Percentiles rank a stretch among this genome's conserved stretches.
phyloP scores from a whole-genome alignment of 2,113 vertebrate genomes.

The Merops nubicus region DNA sequence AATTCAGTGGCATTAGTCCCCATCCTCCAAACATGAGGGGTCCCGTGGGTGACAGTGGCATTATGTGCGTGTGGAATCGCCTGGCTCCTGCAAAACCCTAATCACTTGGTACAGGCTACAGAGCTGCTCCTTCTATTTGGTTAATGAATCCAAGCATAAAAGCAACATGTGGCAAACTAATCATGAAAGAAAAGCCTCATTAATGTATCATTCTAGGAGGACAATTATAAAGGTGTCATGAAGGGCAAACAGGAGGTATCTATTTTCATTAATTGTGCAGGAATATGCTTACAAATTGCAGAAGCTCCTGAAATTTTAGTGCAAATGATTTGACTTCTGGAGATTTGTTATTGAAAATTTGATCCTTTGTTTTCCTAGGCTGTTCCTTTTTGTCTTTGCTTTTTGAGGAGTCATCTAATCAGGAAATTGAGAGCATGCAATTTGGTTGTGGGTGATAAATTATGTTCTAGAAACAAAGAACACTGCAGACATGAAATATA shows the following conservation, averaged over 20 bases:
- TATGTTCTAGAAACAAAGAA: not conserved
- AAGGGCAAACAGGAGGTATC: not conserved
- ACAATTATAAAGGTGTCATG: not conserved
- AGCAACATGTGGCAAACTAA: constrained; percentile 41
- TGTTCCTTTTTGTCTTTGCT: not conserved
- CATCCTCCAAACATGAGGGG: not conserved
- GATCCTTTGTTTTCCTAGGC: not conserved
- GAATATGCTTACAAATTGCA: not conserved
- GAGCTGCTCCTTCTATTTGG: constrained; percentile 11
- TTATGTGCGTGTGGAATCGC: fast-evolving
- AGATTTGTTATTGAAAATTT: not conserved
- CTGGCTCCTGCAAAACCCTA: not conserved
- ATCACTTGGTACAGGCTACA: not conserved
- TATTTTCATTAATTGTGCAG: not conserved
- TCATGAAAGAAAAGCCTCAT: constrained; percentile 43
- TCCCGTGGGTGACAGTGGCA: fast-evolving
- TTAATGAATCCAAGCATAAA: constrained; percentile 42
- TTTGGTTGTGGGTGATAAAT: not conserved
- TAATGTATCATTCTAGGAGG: not conserved
- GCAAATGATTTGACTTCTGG: not conserved
- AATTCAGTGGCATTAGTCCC: not conserved
- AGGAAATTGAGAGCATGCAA: not conserved
- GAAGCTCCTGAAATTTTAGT: not conserved
- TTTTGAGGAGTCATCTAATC: not conserved
- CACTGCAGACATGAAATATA: not conserved